Evolutionary conservation across 2,797 vertebrate species (phyloP).

Genomic region (Mycteria americana): DNA sequence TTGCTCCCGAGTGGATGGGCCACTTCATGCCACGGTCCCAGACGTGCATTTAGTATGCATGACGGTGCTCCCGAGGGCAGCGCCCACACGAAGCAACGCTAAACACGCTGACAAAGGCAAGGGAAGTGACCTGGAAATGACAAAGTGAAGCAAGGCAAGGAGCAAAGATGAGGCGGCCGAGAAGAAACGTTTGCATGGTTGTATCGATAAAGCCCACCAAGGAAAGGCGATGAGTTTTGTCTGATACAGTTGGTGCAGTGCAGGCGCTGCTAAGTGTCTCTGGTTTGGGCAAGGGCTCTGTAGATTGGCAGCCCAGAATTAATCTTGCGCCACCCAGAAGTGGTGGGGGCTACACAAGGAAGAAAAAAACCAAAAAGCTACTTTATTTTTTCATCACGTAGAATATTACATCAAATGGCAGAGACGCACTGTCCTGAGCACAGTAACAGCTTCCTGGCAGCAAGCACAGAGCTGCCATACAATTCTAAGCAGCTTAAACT

Average conservation of each 20-base stretch:
- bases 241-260: not conserved
- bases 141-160: slow-evolving; percentile 39
- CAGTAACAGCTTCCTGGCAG: slow-evolving; percentile 38
- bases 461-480: not conserved
- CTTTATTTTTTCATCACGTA: slow-evolving; percentile 62
- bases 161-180: slow-evolving; percentile 10
- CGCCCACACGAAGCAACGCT: not conserved
- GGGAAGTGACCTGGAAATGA: slow-evolving; percentile 69
- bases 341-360: not conserved
- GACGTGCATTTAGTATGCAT: slow-evolving; percentile 12
- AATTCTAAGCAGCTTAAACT: not conserved
- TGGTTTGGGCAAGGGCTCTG: not conserved
- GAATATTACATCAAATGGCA: not conserved
- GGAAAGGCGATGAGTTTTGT: not conserved
- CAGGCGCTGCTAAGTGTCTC: not conserved
- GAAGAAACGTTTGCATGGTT: not conserved
- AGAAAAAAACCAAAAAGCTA: not conserved
- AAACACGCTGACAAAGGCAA: slow-evolving; percentile 51
- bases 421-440: slow-evolving; percentile 26
- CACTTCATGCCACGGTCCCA: not conserved
- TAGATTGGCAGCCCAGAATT: slow-evolving; percentile 26
- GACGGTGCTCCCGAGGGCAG: slow-evolving; percentile 16
- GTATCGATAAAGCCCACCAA: not conserved
- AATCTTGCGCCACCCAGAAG: not conserved
- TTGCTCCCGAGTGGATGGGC: not conserved